Base-by-base conservation (phyloP, 2,113 vertebrate genomes). In the Polyodon spathula region DNA sequence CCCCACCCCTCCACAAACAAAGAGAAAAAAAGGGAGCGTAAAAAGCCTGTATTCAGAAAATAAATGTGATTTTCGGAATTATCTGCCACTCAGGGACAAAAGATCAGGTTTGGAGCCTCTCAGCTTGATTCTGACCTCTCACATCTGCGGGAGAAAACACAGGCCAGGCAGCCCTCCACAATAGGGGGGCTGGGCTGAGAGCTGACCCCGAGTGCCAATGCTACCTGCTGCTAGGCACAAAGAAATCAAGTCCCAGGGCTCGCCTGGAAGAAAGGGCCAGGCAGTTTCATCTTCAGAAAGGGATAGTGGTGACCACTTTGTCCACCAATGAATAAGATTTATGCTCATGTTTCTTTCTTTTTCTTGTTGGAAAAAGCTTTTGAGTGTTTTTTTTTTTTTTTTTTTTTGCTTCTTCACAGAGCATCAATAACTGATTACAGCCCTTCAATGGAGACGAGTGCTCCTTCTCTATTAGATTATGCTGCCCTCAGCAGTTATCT, bases 381-480 rank as follows among this genome's bases (percentile, higher is more conserved):
- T 52, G 44, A 56, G 61, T 59, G 58, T 46, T 40, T 57, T 51
- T 37, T 60, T 15, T 44, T 59, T 9, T 65, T 15, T 41, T 55
- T 56, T 60, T 73, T 74, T 76, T 75, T 74, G 58, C 62, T 71
- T n/a, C 72, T 70, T 74, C 77, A 78, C 78, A 75, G 68, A 76
- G 81, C 89, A 83, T 87, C 76, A 73, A 82, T 78, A 88, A 90
- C 86, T 84, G 83, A 90, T 88, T 88, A 84, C 71, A 63, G 72
- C 16, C 59, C 64, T 53, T 71, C 63, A 12, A 59, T 54, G n/a
- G 38, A 52, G 39, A 39, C 11, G 51, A n/a, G n/a, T n/a, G 17
- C n/a, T 56, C 65, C 85, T 84, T 81, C 84, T 87, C 83, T 87
- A 87, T 85, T 84, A 85, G 78, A 83, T 78, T 80, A 76, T 71